These are phyloP conservation scores for Trogon melanurus DNA, from an alignment of 2,113 vertebrate genomes.

Conservation along the genomic window DNA sequence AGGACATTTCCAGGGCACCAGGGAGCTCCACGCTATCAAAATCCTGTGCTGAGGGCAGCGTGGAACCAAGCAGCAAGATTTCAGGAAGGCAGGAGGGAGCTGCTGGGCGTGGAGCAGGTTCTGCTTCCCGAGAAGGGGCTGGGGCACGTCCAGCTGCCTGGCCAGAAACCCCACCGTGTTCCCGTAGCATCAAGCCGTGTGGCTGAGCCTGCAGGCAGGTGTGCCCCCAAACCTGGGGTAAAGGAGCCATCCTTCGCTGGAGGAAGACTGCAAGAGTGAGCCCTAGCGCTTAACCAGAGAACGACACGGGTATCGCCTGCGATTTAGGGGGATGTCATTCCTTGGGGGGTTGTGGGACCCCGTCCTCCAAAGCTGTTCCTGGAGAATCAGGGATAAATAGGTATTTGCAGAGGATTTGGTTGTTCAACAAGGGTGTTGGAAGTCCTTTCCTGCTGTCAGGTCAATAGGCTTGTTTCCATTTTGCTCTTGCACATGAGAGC, in stretches of 20 bases:
- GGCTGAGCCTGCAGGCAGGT: neutral
- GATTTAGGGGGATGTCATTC: neutral
- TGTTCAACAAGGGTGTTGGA: neutral
- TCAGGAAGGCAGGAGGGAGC: neutral
- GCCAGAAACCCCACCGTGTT: accelerated
- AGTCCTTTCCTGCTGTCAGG: neutral
- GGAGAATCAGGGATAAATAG: neutral
- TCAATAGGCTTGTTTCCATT: neutral
- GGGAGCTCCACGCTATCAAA: neutral
- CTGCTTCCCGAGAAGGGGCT: neutral
- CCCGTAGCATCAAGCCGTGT: neutral
- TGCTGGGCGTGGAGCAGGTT: accelerated
- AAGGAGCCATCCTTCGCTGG: neutral
- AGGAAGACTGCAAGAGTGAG: neutral
- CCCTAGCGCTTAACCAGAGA: neutral
- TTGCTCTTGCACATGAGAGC: neutral
- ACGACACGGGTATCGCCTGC: neutral
- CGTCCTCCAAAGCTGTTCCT: neutral
- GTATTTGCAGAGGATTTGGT: neutral
- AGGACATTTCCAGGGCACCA: neutral
- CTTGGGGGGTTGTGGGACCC: neutral
- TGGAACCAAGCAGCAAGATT: neutral
- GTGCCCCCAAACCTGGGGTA: neutral
- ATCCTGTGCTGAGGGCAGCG: neutral
- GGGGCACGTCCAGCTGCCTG: neutral